Evolutionary conservation across 2,888 invertebrate genomes (phyloP), one percentile per base, ranked within the genome.

Genomic region (Pachydiplax longipennis): DNA sequence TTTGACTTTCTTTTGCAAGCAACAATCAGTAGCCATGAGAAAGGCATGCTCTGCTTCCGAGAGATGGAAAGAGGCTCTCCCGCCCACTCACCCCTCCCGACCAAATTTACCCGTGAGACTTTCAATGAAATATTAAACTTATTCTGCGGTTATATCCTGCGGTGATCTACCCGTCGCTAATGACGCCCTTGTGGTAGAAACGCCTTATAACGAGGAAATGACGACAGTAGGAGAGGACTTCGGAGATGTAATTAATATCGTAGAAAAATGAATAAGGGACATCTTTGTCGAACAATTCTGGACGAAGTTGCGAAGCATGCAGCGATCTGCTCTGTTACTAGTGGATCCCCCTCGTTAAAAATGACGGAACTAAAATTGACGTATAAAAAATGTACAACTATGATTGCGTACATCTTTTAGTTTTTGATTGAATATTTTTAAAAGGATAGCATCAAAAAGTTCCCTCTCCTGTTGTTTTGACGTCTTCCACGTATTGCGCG

Each of bases 21-120:
- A 87, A 87, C 87, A 87, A 87, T 87, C 87, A 61, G 87, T 35
- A 87, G 87, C 87, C 87, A 61, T 87, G 87, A 87, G 87, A 87
- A 87, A 58, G 87, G 87, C 87, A 87, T 87, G 87, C 87, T 87
- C 87, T 65, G 87, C 87, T 87, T 87, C 87, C 87, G 87, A 87
- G 87, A 58, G 58, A 61, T 58, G 61, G n/a, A 58, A 58, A 61
- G 61, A 61, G 48, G 31, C 53, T 25, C 0, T 0, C 25, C 31
- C 37, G 22, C 37, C 40, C 37, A 37, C 81, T 5, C 37, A 40
- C 53, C 61, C 58, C 22, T 83, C n/a, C 25, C 12, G 87, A 61
- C 87, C 87, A 87, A 87, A 87, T 87, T 87, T 87, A 87, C 87
- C 87, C 87, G 87, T 87, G 87, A 61, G 87, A 87, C 87, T 87